phyloP scores from a whole-genome alignment of 2,888 invertebrate genomes.

The Clitarchus hookeri region DNA sequence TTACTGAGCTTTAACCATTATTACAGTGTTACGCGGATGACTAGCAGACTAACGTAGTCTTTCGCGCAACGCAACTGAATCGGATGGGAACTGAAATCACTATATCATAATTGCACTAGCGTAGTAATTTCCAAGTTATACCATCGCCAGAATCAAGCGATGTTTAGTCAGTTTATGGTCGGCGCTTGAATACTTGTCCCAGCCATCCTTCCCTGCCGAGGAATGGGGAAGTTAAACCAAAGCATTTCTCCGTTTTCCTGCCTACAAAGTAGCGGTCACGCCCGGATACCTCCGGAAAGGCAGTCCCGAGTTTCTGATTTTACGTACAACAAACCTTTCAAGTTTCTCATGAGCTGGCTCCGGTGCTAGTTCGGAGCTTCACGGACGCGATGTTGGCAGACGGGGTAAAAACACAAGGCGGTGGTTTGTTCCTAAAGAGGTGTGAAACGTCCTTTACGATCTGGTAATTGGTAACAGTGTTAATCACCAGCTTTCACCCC shows the following conservation, averaged over 20 bases:
- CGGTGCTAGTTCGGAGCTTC: not conserved
- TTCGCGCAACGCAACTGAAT: too few relatives aligned
- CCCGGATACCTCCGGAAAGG: not conserved
- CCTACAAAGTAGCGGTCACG: not conserved
- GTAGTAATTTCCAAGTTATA: too few relatives aligned
- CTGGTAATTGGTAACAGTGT: conserved; percentile 24
- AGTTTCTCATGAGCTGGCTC: not conserved
- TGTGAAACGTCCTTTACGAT: conserved; percentile 18
- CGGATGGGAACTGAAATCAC: too few relatives aligned
- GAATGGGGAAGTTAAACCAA: too few relatives aligned
- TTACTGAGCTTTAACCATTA: too few relatives aligned
- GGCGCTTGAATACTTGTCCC: too few relatives aligned
- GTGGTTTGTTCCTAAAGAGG: conserved; percentile 16
- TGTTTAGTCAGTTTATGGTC: too few relatives aligned
- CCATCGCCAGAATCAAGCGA: too few relatives aligned
- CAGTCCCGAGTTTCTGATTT: not conserved
- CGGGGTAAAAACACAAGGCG: not conserved
- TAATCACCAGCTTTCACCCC: conserved; percentile 20
- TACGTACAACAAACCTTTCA: not conserved
- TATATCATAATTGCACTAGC: too few relatives aligned
- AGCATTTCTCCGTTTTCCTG: not conserved
- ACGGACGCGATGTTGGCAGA: not conserved
- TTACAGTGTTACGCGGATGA: too few relatives aligned
- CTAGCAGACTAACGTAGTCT: too few relatives aligned
- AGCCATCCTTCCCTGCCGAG: too few relatives aligned